Evolutionary conservation across 2,797 vertebrate genomes (phyloP), one percentile per base, ranked within the genome.

Genomic region (Acrossocheilus wenchowensis): DNA sequence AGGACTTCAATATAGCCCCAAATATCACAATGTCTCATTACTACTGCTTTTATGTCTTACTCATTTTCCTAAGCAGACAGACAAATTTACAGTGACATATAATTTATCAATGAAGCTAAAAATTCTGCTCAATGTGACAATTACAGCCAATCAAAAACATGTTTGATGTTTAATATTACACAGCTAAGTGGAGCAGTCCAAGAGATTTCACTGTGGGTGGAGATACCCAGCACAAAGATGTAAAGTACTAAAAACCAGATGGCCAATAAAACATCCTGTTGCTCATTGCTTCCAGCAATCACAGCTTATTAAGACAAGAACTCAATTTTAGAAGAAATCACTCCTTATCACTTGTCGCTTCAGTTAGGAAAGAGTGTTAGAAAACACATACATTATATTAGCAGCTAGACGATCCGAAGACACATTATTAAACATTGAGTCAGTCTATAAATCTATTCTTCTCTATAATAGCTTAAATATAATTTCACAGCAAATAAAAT

Each of bases 341-440:
- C 73, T 75, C 15, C 15, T 82, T 23, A 71, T 82, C 23, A n/a
- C 68, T 83, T 73, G 68, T 60, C 10, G 15, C n/a, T 83, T 36
- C 45, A n/a, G 19, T 74, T 36, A 62, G 26, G 4, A 62, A 17
- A 39, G 36, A 36, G 12, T n/a, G 52, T 62, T 68, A 50, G 1
- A 71, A 43, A 79, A 62, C 26, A 62, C 36, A 62, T 17, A 62
- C 39, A 8, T 43, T 62, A 79, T 17, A 19, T 79, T 8, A 43
- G 14, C 77, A 62, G 14, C 14, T 26, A 79, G 54, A 43, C 77
- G 26, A 62, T 43, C 36, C 7, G 2, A 78, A 57, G 11, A 6
- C 6, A 64, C 26, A 50, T 83, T 50, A 26, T 34, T 17, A n/a
- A 50, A 36, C 3, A 36, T 21, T 34, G 1, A 57, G 19, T 68